Evolutionary conservation across 1,140 invertebrate species (phyloP).

Genomic region (Kradibia gibbosae): DNA sequence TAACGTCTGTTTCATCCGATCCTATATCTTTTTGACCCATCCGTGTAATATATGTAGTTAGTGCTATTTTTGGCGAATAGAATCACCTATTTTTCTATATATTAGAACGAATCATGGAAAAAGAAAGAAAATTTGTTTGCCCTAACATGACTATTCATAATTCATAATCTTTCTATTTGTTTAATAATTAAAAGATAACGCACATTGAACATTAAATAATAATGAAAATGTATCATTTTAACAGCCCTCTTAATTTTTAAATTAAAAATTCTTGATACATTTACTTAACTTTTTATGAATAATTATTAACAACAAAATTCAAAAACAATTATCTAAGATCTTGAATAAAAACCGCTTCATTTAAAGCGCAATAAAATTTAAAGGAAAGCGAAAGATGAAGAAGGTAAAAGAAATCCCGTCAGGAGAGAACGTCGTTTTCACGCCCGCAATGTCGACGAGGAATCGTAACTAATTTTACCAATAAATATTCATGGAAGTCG

Average conservation of each 20-base stretch:
- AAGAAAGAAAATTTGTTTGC: constrained; percentile 20
- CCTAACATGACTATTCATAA: too few relatives aligned
- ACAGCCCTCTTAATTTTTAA: not conserved
- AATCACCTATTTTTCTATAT: constrained; percentile 52
- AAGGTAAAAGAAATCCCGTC: constrained; percentile 51
- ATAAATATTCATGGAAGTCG: constrained; percentile 70
- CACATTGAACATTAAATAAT: too few relatives aligned
- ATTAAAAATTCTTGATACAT: not conserved
- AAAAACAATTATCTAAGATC: constrained; percentile 40
- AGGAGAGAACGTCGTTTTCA: constrained; percentile 56
- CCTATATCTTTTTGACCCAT: not conserved
- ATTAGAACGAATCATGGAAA: constrained; percentile 39
- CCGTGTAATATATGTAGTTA: constrained; percentile 33
- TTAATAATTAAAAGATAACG: too few relatives aligned
- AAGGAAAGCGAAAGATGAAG: constrained; percentile 52
- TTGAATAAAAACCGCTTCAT: constrained; percentile 46
- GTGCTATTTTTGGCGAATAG: constrained; percentile 59
- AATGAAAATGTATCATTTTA: too few relatives aligned
- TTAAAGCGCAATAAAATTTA: constrained; percentile 48
- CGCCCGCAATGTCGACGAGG: constrained; percentile 56
- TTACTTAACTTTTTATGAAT: not conserved
- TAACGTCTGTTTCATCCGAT: constrained; percentile 35
- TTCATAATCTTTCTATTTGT: too few relatives aligned
- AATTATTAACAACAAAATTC: constrained; percentile 29
- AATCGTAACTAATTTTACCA: constrained; percentile 67